Conservation (phyloP, 2,113 vertebrate species). For the Camelus bactrianus region DNA sequence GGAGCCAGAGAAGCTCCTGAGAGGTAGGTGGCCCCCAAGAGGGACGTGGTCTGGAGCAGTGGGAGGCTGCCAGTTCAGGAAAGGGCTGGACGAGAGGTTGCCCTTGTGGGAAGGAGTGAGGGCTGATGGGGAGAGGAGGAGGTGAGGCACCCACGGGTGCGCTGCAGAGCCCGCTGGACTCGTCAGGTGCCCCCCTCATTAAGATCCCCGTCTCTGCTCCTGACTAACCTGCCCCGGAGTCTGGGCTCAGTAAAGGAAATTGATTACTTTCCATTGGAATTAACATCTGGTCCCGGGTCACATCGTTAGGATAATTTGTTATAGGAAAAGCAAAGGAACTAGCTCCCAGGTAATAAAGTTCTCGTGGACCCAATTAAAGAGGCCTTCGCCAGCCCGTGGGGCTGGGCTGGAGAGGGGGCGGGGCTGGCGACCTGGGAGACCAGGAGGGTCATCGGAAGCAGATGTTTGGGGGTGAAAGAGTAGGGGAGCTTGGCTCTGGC, state of each 20-base stretch:
- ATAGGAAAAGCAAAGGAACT: slow-evolving; percentile 86
- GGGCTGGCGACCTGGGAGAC: too few species aligned
- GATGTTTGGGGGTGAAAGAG: not conserved
- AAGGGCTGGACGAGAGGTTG: not conserved
- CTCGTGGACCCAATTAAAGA: slow-evolving; percentile 87
- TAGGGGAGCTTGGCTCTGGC: not conserved
- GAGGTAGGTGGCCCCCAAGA: not conserved
- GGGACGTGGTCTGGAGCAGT: not conserved
- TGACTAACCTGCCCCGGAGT: slow-evolving; percentile 88
- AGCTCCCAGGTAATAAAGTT: slow-evolving; percentile 88
- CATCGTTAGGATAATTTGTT: slow-evolving; percentile 92
- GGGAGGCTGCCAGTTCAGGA: not conserved
- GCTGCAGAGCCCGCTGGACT: slow-evolving; percentile 76
- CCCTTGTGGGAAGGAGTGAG: not conserved
- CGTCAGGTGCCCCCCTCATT: slow-evolving; percentile 85
- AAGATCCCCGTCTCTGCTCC: slow-evolving; percentile 86
- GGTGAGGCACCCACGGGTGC: slow-evolving; percentile 66
- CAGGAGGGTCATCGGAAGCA: not conserved
- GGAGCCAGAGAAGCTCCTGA: not conserved
- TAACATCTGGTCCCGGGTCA: slow-evolving; percentile 92
- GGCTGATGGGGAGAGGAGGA: not conserved
- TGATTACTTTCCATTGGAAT: slow-evolving; percentile 93
- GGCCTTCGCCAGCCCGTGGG: slow-evolving; percentile 56
- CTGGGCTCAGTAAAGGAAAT: slow-evolving; percentile 90
- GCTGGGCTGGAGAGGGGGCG: not conserved